Evolutionary conservation across 2,888 invertebrate species (phyloP).

Genomic region (Metacarcinus magister): DNA sequence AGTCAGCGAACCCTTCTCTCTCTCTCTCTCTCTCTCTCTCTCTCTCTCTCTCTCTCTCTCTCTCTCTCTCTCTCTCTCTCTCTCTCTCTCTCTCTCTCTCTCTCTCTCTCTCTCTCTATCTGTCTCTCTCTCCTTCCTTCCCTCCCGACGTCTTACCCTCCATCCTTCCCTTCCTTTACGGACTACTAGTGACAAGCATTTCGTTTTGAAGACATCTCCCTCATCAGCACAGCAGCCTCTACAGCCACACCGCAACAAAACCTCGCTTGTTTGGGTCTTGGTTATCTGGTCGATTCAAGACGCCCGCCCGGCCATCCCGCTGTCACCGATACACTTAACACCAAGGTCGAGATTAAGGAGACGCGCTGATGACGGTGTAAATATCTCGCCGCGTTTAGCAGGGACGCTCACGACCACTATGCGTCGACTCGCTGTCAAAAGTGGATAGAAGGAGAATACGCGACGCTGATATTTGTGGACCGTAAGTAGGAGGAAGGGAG

Average conservation of each 20-base stretch:
- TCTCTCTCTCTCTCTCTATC: too few relatives aligned
- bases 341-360: conserved; percentile 54
- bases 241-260: conserved; percentile 30
- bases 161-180: not conserved
- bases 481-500: not conserved
- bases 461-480: conserved; percentile 55
- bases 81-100: not conserved
- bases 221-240: conserved; percentile 30
- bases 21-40: not conserved
- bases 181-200: not conserved
- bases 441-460: conserved; percentile 58
- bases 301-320: conserved; percentile 42
- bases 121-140: too few relatives aligned
- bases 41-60: not conserved
- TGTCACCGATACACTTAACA: conserved; percentile 65
- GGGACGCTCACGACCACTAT: conserved; percentile 56
- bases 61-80: not conserved
- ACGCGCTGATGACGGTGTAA: conserved; percentile 68
- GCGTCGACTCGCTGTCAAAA: conserved; percentile 57
- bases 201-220: conserved; percentile 44
- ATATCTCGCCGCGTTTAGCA: conserved; percentile 57
- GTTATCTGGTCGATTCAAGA: conserved; percentile 65
- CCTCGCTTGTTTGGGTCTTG: not conserved
- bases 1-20: not conserved
- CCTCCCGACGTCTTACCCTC: not conserved